Evolutionary conservation across 1,140 invertebrate species (phyloP).

Genomic region (Drosophila cardini): DNA sequence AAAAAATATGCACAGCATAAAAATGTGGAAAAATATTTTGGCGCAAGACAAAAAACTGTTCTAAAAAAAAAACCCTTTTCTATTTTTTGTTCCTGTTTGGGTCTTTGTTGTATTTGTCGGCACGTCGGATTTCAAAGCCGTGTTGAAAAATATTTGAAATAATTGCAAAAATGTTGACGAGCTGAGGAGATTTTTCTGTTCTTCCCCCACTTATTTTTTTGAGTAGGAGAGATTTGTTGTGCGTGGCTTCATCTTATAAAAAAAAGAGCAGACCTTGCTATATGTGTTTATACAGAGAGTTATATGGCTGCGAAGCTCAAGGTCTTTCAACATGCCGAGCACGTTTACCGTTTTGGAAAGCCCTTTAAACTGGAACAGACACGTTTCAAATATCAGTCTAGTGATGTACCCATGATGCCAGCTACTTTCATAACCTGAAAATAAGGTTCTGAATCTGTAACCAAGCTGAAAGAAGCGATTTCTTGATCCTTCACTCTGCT

Average conservation of each 20-base stretch:
- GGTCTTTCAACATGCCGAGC: conserved; percentile 50
- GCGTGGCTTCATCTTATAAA: conserved; percentile 23
- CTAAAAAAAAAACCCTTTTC: conserved; percentile 1
- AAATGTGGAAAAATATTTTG: conserved; percentile 80
- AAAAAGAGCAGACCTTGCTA: conserved; percentile 1
- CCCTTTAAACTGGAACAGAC: conserved; percentile 31
- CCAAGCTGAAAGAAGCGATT: too few relatives aligned
- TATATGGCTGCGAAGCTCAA: background rate
- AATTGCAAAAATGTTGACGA: conserved; percentile 76
- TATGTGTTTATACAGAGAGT: background rate
- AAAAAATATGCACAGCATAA: conserved; percentile 75
- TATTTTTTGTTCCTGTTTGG: conserved; percentile 3
- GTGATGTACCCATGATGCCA: too few relatives aligned
- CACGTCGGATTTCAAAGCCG: conserved; percentile 75
- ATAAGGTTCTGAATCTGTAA: too few relatives aligned
- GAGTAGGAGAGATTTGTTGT: conserved; percentile 11
- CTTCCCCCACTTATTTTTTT: background rate
- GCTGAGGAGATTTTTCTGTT: background rate
- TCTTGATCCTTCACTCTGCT: background rate
- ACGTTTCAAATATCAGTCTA: conserved; percentile 17
- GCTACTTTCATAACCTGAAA: too few relatives aligned
- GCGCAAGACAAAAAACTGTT: conserved; percentile 45
- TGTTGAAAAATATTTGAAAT: conserved; percentile 83
- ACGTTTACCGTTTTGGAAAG: conserved; percentile 47
- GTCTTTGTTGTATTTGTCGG: conserved; percentile 46